Base-by-base conservation (phyloP, 2,797 vertebrate species). In the Coracias cyanogaster region DNA sequence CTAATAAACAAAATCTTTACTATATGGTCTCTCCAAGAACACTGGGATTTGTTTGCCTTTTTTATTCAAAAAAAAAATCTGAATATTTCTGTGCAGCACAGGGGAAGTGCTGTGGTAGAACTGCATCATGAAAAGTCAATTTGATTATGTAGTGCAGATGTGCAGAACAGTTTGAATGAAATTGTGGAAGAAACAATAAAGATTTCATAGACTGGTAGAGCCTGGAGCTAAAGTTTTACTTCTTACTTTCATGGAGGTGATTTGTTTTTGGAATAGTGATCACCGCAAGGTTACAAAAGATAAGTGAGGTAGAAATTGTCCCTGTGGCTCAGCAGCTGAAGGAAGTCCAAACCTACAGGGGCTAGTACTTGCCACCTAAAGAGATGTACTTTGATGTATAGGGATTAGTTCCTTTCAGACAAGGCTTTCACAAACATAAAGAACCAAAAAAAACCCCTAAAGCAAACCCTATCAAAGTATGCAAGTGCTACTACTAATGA, bases 1-100 rank as follows among this genome's bases (percentile, higher is more conserved):
- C 54, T 37, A 89, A 89, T 87, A 97, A 96, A 93, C 88, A 70
- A 91, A 79, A 64, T 65, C 78, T 90, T 74, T 90, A 71, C 77
- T 88, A 21, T 22, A 18, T 13, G 52, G n/a, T 86, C 12, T 90
- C 49, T 33, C 35, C n/a, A 55, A 77, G 73, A 54, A 24, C 45
- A 37, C 45, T 20, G 55, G 16, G 52, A 13, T 86, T 67, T 49
- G 43, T 83, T 51, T 72, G n/a, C 37, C 3, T 26, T 14, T 24
- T 37, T 9, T 54, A 85, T 51, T 33, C 33, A 13, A 29, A 54
- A 51, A 49, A 49, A 51, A 51, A 35, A 25, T 33, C 7, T 2
- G 24, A 49, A 46, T 61, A 78, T 82, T 94, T 45, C 69, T 41
- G n/a, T 1, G 0, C 60, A 61, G 86, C 39, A 6, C 49, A 52